These are phyloP conservation scores for Hydrozoanthus tunicans DNA, from an alignment of 64 coral and sea anemone species.

Conservation along the genomic window DNA sequence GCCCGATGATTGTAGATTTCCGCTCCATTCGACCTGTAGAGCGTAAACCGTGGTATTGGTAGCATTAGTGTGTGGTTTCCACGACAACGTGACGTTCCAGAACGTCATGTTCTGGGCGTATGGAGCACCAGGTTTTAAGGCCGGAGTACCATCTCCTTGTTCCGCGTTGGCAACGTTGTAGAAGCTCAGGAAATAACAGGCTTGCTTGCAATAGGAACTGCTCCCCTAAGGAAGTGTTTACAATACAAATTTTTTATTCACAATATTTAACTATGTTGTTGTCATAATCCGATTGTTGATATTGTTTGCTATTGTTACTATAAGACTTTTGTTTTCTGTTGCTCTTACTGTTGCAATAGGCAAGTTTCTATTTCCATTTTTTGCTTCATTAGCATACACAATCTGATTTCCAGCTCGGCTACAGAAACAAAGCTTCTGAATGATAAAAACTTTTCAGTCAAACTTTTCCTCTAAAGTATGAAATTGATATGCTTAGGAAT, in stretches of 20 bases:
- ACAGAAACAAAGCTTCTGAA: no score
- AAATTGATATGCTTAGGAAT: no score
- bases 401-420: no score
- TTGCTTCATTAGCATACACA: no score
- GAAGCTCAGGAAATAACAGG: neutral
- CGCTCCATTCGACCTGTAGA: conserved; percentile 33
- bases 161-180: conserved; percentile 14
- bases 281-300: no score
- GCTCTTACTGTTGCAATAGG: no score
- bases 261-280: neutral
- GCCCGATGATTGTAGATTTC: neutral
- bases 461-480: no score
- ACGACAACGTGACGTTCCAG: conserved; percentile 36
- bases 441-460: no score
- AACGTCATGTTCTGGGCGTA: neutral
- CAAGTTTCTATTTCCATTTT: no score
- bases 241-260: neutral
- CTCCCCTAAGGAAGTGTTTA: neutral
- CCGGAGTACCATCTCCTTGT: neutral
- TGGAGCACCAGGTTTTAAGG: conserved; percentile 13
- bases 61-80: conserved; percentile 15
- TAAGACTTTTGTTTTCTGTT: neutral
- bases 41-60: neutral
- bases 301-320: neutral
- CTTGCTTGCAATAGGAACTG: neutral